A percentile compares a stretch with the other conserved stretches of the same genome.
Evolutionary conservation across 2,797 vertebrate genomes (phyloP).

Genomic region (Gobionotothen gibberifrons): DNA sequence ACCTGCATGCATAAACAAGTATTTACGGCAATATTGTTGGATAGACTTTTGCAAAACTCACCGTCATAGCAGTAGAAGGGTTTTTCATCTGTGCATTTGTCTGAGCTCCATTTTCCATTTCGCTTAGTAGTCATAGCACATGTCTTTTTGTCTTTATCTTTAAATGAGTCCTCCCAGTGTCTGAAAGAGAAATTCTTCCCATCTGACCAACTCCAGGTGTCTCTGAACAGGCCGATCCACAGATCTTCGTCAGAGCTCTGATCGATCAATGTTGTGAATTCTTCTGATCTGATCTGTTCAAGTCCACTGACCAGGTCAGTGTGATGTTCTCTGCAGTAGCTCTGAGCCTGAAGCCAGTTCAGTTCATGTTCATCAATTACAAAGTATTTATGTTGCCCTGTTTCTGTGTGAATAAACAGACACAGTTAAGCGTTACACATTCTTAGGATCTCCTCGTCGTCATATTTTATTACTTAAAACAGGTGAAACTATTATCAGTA

Average conservation of each 20-base stretch:
- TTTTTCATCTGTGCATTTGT: fast-evolving
- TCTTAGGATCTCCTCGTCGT: no score
- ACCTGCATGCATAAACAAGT: not conserved
- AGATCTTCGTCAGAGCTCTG: no score
- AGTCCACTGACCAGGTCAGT: slow-evolving; percentile 42
- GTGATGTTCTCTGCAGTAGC: slow-evolving; percentile 3
- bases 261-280: not conserved
- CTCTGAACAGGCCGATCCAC: slow-evolving; percentile 30
- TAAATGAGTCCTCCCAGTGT: not conserved
- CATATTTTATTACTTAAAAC: no score
- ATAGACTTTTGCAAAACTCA: slow-evolving; percentile 1
- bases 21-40: no score
- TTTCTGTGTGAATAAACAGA: slow-evolving; percentile 11
- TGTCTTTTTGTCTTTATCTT: fast-evolving
- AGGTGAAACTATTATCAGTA: no score
- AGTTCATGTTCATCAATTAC: no score
- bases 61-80: slow-evolving; percentile 25
- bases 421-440: not conserved
- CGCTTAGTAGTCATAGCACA: not conserved
- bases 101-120: fast-evolving
- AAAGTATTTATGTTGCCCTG: fast-evolving
- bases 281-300: not conserved
- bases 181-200: slow-evolving; percentile 20
- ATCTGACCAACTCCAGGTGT: slow-evolving; percentile 46
- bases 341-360: slow-evolving; percentile 1